A percentile compares a stretch with the other conserved stretches of the same genome.
Evolutionary conservation across 2,797 vertebrate species (phyloP).

Genomic region (Alectoris magna): DNA sequence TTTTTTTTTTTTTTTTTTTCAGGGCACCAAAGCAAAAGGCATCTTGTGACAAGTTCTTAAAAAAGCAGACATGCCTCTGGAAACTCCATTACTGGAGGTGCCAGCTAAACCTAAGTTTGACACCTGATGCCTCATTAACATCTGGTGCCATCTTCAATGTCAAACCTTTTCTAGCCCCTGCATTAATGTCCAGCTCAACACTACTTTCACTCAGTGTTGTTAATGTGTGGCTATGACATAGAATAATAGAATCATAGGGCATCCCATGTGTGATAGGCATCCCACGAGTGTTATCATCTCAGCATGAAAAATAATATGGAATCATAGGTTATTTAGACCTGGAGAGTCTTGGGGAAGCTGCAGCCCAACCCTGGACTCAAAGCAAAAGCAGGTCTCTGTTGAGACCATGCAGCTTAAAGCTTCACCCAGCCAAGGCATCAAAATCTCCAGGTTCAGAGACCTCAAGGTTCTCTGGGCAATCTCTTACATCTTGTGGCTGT

Average conservation of each 20-base stretch:
- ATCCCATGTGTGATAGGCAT: no score
- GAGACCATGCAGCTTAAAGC: not conserved
- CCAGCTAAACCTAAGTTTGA: not conserved
- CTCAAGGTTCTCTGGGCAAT: not conserved
- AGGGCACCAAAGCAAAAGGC: not conserved
- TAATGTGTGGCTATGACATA: not conserved
- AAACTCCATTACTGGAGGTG: not conserved
- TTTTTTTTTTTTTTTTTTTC: no score
- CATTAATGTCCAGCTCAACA: not conserved
- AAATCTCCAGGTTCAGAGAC: not conserved
- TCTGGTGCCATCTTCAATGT: not conserved
- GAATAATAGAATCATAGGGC: no score
- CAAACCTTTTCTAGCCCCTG: not conserved
- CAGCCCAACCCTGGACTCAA: not conserved
- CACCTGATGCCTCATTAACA: not conserved
- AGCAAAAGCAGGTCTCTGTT: not conserved
- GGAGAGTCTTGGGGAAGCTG: not conserved
- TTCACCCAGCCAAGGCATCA: accelerated
- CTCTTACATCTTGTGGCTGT: not conserved
- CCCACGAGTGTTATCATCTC: not conserved
- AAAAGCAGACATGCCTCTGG: not conserved
- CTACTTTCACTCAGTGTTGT: not conserved
- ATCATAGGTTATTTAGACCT: not conserved
- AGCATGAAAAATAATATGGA: not conserved
- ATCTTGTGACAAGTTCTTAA: not conserved